phyloP scores from a whole-genome alignment of 1,140 invertebrate species.

The Oppia nitens region DNA sequence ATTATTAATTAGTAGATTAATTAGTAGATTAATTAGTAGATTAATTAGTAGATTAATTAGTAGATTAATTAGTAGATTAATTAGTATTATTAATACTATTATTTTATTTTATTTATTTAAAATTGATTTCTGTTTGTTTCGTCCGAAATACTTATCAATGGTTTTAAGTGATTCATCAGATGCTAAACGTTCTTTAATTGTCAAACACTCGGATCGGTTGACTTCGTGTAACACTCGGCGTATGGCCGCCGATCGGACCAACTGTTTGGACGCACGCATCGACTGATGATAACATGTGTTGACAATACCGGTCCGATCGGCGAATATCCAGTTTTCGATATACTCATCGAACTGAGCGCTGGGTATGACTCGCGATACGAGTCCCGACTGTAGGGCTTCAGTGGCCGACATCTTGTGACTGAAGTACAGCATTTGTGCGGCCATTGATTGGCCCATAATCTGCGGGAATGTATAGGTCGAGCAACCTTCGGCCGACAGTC shows the following conservation, averaged over 20 bases:
- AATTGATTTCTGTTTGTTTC: too few species aligned
- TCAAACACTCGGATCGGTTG: too few species aligned
- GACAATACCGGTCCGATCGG: constrained; percentile 6
- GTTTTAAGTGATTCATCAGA: too few species aligned
- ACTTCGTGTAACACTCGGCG: constrained; percentile 31
- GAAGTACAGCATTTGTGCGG: constrained; percentile 59
- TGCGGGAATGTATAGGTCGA: constrained; percentile 63
- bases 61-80: too few species aligned
- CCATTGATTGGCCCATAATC: constrained; percentile 52
- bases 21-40: too few species aligned
- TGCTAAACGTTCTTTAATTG: too few species aligned
- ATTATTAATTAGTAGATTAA: too few species aligned
- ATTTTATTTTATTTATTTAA: too few species aligned
- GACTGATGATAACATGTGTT: constrained; percentile 12
- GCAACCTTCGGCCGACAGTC: constrained; percentile 62
- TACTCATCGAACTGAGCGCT: constrained; percentile 33
- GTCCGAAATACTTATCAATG: too few species aligned
- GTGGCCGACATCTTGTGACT: constrained; percentile 47
- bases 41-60: too few species aligned
- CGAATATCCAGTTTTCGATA: constrained; percentile 4
- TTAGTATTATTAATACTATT: too few species aligned
- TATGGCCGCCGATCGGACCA: constrained; percentile 10
- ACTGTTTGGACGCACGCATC: neutral
- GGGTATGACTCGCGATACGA: constrained; percentile 50
- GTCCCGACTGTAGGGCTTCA: constrained; percentile 48